Evolutionary conservation across 2,113 vertebrate genomes (phyloP), one percentile per base, ranked within the genome.

Genomic region (Orientallactaga bullata): DNA sequence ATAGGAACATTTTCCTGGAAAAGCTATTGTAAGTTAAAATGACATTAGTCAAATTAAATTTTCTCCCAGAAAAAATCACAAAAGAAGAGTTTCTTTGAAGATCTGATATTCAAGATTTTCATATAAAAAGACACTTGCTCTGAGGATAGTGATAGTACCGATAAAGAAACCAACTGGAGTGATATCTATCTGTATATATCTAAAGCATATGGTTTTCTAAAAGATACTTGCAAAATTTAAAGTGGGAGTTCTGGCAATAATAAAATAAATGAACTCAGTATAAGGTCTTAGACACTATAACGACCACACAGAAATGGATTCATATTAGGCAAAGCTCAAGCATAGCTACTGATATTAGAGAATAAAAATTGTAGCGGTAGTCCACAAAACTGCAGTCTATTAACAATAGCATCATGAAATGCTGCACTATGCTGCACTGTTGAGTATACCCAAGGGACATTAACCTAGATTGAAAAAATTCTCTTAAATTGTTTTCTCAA

Each of bases 21-120:
- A 93, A 91, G 30, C 26, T 91, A 55, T 37, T 93, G 6, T 87
- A 87, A 85, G 47, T 72, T 92, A 83, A 94, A 95, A 84, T 95
- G 86, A 72, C 66, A 74, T 71, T 78, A 83, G 58, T 88, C 32
- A 89, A 94, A 83, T 94, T 83, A 93, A 91, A 51, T 92, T 94
- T 87, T 93, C 24, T 94, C 47, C 32, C 15, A 55, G 28, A 66
- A 83, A 78, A 95, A 60, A 6, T 83, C 28, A 79, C 42, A 93
- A 60, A 92, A 61, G 28, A 39, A 1, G 11, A 76, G 55, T 93
- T 6, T 73, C 90, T 95, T 65, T 69, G 47, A 73, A 92, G 58
- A 87, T 28, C 15, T 42, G 37, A 28, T 80, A 81, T 32, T 83
- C 76, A 90, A 7, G 1, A 23, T 80, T 11, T 72, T 77, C 37